A percentile compares a stretch with the other conserved stretches of the same genome.
phyloP scores from a whole-genome alignment of 2,113 vertebrate genomes.

The Ctenodactylus gundi region DNA sequence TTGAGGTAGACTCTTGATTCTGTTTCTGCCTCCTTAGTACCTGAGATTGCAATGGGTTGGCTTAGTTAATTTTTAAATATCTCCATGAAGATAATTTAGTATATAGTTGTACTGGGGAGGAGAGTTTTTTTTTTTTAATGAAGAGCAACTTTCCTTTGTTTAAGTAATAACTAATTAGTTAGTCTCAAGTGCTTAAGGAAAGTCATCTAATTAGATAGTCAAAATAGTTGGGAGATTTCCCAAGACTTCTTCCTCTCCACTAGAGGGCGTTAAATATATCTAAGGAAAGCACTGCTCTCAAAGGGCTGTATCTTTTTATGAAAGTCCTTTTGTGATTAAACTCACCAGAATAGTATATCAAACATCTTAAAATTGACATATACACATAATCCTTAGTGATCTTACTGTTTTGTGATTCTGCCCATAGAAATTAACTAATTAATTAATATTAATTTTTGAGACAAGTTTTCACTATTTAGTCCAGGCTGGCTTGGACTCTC shows the following conservation, averaged over 20 bases:
- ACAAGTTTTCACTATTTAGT: background rate
- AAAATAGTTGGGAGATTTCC: background rate
- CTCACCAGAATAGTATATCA: background rate
- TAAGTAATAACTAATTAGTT: slow-evolving; percentile 33
- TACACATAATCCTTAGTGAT: background rate
- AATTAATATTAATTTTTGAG: background rate
- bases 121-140: background rate
- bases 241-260: background rate
- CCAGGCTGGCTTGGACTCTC: background rate
- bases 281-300: background rate
- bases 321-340: background rate
- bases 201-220: slow-evolving; percentile 16
- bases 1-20: no score
- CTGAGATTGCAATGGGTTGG: no score
- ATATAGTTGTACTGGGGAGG: background rate
- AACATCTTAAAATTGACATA: background rate
- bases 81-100: background rate
- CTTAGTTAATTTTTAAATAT: slow-evolving; percentile 20
- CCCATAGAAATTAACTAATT: background rate
- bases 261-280: background rate
- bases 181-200: background rate
- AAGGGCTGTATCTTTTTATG: background rate
- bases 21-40: background rate
- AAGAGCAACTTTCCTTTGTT: slow-evolving; percentile 3
- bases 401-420: background rate